These are phyloP conservation scores for Macrochelys suwanniensis DNA, from an alignment of 2,797 vertebrate species.

Conservation along the genomic window DNA sequence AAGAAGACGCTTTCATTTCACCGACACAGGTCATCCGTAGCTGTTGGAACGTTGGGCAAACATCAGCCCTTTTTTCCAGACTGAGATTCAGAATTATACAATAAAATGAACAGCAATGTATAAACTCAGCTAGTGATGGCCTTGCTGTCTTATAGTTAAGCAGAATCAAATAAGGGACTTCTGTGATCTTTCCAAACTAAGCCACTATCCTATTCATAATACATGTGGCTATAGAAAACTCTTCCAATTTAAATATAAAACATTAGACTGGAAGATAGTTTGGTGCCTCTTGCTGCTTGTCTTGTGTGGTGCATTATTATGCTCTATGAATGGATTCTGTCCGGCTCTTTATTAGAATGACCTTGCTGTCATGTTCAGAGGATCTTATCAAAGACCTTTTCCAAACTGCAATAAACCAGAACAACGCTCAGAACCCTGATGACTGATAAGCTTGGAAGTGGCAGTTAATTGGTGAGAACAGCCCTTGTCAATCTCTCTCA, in stretches of 20 bases:
- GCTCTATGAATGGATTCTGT: background rate
- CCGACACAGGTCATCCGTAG: rapidly evolving
- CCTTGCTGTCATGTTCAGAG: conserved; percentile 52
- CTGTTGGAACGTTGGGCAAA: background rate
- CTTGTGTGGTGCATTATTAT: rapidly evolving
- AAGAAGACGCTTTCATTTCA: background rate
- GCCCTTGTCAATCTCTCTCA: conserved; percentile 20
- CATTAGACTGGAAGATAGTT: rapidly evolving
- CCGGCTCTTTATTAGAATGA: conserved; percentile 15
- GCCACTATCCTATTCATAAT: background rate
- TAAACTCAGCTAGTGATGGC: background rate
- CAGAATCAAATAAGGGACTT: background rate
- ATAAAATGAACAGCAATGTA: background rate
- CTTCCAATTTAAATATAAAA: background rate
- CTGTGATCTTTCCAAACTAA: conserved; percentile 20
- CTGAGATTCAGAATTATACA: background rate
- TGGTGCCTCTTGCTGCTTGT: background rate
- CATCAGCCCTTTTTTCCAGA: background rate
- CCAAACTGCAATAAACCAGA: conserved; percentile 59
- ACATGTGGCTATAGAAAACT: background rate
- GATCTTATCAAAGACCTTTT: conserved; percentile 56
- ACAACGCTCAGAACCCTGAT: conserved; percentile 17
- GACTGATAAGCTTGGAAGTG: conserved; percentile 50
- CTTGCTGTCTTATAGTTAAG: background rate
- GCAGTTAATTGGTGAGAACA: conserved; percentile 50